Percentiles rank a stretch among this genome's conserved stretches.
Evolutionary conservation across 2,888 invertebrate genomes (phyloP).

Genomic region (Hypomecis atomaria): DNA sequence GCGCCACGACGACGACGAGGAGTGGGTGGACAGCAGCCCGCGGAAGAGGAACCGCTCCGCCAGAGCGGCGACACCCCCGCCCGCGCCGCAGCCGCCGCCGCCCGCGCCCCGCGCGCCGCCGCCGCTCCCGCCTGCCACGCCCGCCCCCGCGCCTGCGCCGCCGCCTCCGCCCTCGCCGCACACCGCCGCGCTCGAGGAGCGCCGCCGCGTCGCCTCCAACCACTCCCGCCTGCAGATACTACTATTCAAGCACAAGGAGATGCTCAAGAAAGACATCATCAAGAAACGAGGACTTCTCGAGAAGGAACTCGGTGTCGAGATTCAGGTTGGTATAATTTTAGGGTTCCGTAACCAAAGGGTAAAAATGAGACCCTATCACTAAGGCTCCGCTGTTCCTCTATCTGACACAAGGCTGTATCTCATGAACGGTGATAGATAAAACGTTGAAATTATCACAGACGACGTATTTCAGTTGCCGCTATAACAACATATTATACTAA

Average conservation of each 20-base stretch:
- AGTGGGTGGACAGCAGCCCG: slow-evolving; percentile 74
- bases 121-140: slow-evolving; percentile 43
- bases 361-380: no score
- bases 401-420: no score
- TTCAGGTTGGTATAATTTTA: slow-evolving; percentile 89
- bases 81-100: slow-evolving; percentile 55
- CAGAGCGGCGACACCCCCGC: slow-evolving; percentile 37
- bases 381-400: no score
- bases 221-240: slow-evolving; percentile 88
- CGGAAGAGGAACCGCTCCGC: slow-evolving; percentile 59
- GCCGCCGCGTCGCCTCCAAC: slow-evolving; percentile 82
- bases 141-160: slow-evolving; percentile 36
- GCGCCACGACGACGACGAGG: slow-evolving; percentile 74
- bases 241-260: slow-evolving; percentile 94
- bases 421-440: no score
- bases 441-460: no score
- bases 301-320: slow-evolving; percentile 94
- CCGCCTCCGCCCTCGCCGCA: slow-evolving; percentile 58
- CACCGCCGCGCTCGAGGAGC: slow-evolving; percentile 67
- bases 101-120: slow-evolving; percentile 60
- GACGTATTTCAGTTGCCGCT: no score
- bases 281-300: slow-evolving; percentile 95
- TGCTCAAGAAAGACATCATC: slow-evolving; percentile 96
- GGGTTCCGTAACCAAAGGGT: no score
- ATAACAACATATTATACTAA: no score